Evolutionary conservation across 2,113 vertebrate species (phyloP), one percentile per base, ranked within the genome.

Genomic region (Pelusios castaneus): DNA sequence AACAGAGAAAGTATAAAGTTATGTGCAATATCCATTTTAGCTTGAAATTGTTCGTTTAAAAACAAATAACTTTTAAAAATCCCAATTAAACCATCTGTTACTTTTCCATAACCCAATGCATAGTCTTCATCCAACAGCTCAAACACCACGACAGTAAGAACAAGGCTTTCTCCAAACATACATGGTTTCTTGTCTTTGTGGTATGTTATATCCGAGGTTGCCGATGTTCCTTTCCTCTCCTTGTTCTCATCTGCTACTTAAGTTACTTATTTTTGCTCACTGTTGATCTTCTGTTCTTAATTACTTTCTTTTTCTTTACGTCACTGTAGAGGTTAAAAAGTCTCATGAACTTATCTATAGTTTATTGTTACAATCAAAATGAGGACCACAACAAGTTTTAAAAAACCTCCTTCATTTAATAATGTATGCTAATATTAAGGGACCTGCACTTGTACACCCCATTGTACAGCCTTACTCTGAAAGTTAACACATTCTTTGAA

Each of bases 31-130:
- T 70, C 93, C 92, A 77, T 83, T 58, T 78, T 91, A 85, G 31
- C 84, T 89, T 93, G 93, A 88, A 90, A 91, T 92, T 96, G 87
- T 95, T 92, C 78, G n/a, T 41, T 5, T 84, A 94, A 91, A 56
- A 85, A 92, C 94, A 95, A 94, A 93, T 79, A 92, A 56, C 84
- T 96, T 87, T 82, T 93, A 21, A 84, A 94, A 95, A 91, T 90
- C 84, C 73, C 84, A 38, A 86, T 93, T 80, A 85, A 47, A 80
- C 84, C 31, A 84, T 89, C 58, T 90, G 54, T 63, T 90, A 77
- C 81, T 84, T 80, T 85, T 84, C 80, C 54, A 31, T 82, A 58
- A 80, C 5, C 34, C 63, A 38, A 17, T 38, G 38, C 63, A 38
- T 93, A 76, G 83, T 73, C 41, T 58, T 92, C 60, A 82, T 87